These are phyloP conservation scores for Calidris pugnax DNA, from an alignment of 2,113 vertebrate species.

Conservation along the genomic window DNA sequence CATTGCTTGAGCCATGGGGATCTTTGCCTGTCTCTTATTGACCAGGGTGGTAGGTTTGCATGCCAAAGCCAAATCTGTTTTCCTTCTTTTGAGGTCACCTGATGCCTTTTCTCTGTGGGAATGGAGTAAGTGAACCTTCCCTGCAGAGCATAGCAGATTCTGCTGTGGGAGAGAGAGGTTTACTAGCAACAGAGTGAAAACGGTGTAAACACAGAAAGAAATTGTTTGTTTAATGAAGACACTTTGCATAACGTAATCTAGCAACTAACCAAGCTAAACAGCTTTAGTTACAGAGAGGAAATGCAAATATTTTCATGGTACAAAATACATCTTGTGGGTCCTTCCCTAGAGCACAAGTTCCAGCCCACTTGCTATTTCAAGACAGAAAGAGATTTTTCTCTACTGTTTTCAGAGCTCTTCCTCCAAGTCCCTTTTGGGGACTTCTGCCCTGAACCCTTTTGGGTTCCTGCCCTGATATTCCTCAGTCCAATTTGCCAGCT, in stretches of 20 bases:
- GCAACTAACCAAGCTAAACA: neutral
- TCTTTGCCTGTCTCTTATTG: neutral
- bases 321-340: neutral
- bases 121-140: neutral
- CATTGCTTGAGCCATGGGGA: neutral
- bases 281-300: neutral
- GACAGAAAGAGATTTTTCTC: constrained; percentile 5
- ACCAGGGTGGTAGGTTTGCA: neutral
- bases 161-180: neutral
- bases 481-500: neutral
- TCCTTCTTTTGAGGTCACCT: neutral
- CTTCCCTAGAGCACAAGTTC: neutral
- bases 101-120: neutral
- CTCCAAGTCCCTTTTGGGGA: neutral
- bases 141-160: neutral
- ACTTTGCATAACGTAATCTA: neutral
- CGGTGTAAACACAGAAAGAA: neutral
- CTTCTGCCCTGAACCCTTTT: too few relatives aligned
- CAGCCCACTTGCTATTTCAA: neutral
- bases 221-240: neutral
- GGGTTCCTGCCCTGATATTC: neutral
- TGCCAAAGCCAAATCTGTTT: neutral
- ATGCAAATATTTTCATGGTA: neutral
- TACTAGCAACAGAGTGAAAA: neutral
- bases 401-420: neutral